Evolutionary conservation across 1,140 invertebrate species (phyloP).

Genomic region (Popillia japonica): DNA sequence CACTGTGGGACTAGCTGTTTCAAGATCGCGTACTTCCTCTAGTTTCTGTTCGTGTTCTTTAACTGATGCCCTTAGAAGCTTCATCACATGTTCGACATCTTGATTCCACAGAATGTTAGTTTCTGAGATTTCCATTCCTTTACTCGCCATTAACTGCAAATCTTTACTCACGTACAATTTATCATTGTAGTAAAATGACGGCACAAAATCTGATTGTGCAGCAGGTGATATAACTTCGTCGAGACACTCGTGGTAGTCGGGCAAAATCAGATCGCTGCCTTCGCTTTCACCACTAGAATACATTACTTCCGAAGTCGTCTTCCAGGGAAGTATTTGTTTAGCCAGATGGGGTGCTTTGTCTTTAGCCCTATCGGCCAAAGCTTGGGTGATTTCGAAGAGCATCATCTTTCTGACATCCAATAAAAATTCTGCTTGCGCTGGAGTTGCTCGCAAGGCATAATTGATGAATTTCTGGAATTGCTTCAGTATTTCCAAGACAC

Average conservation of each 20-base stretch:
- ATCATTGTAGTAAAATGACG: slow-evolving; percentile 52
- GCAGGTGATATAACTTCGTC: slow-evolving; percentile 44
- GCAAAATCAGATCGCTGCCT: background rate
- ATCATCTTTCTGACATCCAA: slow-evolving; percentile 59
- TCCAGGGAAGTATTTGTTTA: slow-evolving; percentile 12
- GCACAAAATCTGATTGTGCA: slow-evolving; percentile 45
- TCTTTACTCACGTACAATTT: slow-evolving; percentile 55
- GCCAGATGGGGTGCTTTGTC: background rate
- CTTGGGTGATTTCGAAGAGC: slow-evolving; percentile 53
- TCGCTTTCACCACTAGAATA: background rate
- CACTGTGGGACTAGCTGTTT: background rate
- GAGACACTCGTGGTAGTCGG: slow-evolving; percentile 51
- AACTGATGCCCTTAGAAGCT: slow-evolving; percentile 32
- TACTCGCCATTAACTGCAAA: slow-evolving; percentile 50
- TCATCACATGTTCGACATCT: slow-evolving; percentile 50
- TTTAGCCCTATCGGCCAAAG: background rate
- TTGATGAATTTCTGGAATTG: slow-evolving; percentile 64
- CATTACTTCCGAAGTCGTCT: background rate
- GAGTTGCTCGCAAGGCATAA: slow-evolving; percentile 58
- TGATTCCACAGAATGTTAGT: slow-evolving; percentile 52
- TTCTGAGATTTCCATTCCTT: slow-evolving; percentile 43
- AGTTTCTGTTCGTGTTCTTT: background rate
- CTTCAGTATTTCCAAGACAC: slow-evolving; percentile 56
- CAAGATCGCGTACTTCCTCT: background rate
- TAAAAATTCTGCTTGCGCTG: slow-evolving; percentile 62